A percentile compares a stretch with the other conserved stretches of the same genome.
Conservation (phyloP, 2,888 invertebrate genomes). For the Pristionchus japonicus region DNA sequence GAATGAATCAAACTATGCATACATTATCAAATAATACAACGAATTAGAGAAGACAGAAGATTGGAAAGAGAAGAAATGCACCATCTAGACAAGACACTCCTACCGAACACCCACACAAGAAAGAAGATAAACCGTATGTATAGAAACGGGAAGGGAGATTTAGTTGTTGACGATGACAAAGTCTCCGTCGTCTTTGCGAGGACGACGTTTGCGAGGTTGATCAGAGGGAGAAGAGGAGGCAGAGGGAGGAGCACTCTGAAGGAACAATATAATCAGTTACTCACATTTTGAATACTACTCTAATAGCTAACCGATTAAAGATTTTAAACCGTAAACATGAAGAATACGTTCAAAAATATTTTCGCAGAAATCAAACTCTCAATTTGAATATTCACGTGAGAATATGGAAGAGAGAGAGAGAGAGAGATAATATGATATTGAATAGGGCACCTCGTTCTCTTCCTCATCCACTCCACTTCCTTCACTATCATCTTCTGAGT, state of each 20-base stretch:
- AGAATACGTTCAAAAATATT: no score
- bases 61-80: slow-evolving; percentile 3
- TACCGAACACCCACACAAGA: slow-evolving; percentile 14
- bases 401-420: not conserved
- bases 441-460: not conserved
- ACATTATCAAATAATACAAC: not conserved
- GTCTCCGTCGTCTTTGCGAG: slow-evolving; percentile 39
- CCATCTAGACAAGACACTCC: slow-evolving; percentile 31
- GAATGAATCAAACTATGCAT: not conserved
- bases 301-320: not conserved
- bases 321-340: no score
- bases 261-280: not conserved
- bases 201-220: slow-evolving; percentile 29
- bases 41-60: not conserved
- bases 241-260: slow-evolving; percentile 16
- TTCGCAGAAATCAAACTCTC: no score
- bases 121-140: not conserved
- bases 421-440: not conserved
- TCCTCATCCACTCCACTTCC: slow-evolving; percentile 16
- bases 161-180: slow-evolving; percentile 44
- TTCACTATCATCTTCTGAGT: not conserved
- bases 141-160: not conserved
- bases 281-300: not conserved
- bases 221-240: not conserved
- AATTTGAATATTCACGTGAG: not conserved